phyloP scores from a whole-genome alignment of 2,888 invertebrate species.

The Ophion slaviceki region DNA sequence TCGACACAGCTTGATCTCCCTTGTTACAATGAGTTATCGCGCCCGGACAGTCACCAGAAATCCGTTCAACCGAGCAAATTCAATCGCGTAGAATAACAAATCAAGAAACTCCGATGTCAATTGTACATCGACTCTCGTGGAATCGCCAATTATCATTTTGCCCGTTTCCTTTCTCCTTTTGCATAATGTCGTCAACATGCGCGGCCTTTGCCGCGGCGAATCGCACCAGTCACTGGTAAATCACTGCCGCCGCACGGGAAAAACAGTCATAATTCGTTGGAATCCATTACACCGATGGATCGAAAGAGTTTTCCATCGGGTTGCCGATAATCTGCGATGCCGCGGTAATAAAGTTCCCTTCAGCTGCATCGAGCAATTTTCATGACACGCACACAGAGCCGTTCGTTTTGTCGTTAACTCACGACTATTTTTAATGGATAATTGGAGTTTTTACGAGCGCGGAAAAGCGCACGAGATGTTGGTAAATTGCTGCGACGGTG shows the following conservation, averaged over 20 bases:
- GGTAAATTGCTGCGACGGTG: background rate
- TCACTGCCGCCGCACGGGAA: background rate
- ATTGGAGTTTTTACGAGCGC: background rate
- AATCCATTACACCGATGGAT: background rate
- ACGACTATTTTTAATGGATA: constrained; percentile 2
- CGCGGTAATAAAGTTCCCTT: background rate
- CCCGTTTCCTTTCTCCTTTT: constrained; percentile 38
- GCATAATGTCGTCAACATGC: constrained; percentile 26
- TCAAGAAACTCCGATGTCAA: constrained; percentile 3
- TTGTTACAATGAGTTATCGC: constrained; percentile 74
- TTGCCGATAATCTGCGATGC: background rate
- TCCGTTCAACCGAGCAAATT: constrained; percentile 3
- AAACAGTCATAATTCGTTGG: background rate
- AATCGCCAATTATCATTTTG: constrained; percentile 38
- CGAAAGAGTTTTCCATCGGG: background rate
- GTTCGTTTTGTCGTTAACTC: background rate
- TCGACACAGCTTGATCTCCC: constrained; percentile 51
- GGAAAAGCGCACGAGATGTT: background rate
- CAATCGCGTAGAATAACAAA: constrained; percentile 62
- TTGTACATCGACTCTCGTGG: constrained; percentile 20
- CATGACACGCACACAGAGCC: background rate
- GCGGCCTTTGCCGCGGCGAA: background rate
- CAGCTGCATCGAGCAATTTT: background rate
- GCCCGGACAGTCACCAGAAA: constrained; percentile 66
- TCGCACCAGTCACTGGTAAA: constrained; percentile 7